These are phyloP conservation scores for Xanthia icteritia DNA, from an alignment of 2,888 invertebrate genomes.

Conservation along the genomic window DNA sequence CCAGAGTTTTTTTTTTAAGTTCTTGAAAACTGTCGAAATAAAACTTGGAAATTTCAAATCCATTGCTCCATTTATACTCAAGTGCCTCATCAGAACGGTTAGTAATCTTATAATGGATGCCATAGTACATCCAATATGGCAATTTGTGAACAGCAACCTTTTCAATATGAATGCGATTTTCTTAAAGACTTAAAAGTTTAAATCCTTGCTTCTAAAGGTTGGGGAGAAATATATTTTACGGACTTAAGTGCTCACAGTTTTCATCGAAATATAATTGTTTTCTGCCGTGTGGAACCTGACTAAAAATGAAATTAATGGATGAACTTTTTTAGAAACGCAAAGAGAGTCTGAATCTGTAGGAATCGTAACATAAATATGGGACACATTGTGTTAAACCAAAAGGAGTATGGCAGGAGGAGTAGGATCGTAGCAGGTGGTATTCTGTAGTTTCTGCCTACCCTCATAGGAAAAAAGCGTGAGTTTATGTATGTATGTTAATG, in stretches of 20 bases:
- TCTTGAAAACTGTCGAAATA: neutral
- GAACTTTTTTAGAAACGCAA: neutral
- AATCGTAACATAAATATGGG: neutral
- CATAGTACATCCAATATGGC: constrained; percentile 20
- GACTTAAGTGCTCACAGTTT: constrained; percentile 22
- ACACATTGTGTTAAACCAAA: neutral
- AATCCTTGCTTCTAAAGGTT: constrained; percentile 13
- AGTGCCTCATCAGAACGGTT: neutral
- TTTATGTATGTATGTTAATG: neutral
- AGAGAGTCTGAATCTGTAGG: neutral
- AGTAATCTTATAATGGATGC: constrained; percentile 24
- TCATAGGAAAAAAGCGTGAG: neutral
- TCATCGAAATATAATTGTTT: constrained; percentile 17
- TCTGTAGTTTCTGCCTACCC: neutral
- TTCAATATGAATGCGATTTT: constrained; percentile 28
- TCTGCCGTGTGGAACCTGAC: neutral
- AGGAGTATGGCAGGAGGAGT: no score
- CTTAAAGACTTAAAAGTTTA: constrained; percentile 35
- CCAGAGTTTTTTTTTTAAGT: neutral
- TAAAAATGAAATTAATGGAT: neutral
- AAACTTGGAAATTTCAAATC: neutral
- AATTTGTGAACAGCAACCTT: constrained; percentile 27
- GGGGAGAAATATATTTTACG: constrained; percentile 23
- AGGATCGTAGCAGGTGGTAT: neutral
- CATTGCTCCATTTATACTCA: constrained; percentile 4